Base-by-base conservation (phyloP, 2,113 vertebrate species). In the Ammodytes dubius region DNA sequence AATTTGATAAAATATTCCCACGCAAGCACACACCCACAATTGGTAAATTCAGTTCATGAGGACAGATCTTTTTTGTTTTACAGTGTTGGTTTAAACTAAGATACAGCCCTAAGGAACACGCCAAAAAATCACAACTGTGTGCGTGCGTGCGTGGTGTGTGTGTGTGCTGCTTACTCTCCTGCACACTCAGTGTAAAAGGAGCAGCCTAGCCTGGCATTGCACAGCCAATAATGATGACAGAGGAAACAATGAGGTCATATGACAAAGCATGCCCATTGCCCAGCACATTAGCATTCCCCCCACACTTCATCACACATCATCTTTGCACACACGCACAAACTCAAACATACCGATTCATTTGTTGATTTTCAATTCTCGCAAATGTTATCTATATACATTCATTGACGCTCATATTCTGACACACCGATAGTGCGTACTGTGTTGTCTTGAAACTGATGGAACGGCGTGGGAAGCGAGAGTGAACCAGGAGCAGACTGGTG, bases 221-320 rank as follows among this genome's bases (percentile, higher is more conserved):
- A 45, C 72, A 54, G 42, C 63, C 68, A 82, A 66, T 83, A 77
- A 87, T 70, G 66, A 85, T 77, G 68, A 79, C 63, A 81, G 64
- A 58, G 74, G 77, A 83, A 89, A 90, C 78, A 86, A 67, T 91
- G 87, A 93, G 81, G 81, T 92, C 91, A 92, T 91, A 76, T 73
- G 74, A 64, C 67, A 82, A 84, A 86, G 52, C 73, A 63, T 56
- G 27, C 27, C 27, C 27, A 27, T 27, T 27, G 59, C 52, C 79
- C 74, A 74, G 56, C 82, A 91, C 83, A 86, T 93, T 78, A 89
- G 87, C 74, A 60, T 71, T 87, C 83, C 42, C 65, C 66, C 27
- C 76, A 58, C 69, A 77, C 64, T 54, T 46, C 59, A 83, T 86
- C 77, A 77, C 50, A 43, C 59, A 83, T 86, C 77, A 77, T 79